Conservation (phyloP, 2,113 vertebrate genomes). For the Potamarius usumacintae region DNA sequence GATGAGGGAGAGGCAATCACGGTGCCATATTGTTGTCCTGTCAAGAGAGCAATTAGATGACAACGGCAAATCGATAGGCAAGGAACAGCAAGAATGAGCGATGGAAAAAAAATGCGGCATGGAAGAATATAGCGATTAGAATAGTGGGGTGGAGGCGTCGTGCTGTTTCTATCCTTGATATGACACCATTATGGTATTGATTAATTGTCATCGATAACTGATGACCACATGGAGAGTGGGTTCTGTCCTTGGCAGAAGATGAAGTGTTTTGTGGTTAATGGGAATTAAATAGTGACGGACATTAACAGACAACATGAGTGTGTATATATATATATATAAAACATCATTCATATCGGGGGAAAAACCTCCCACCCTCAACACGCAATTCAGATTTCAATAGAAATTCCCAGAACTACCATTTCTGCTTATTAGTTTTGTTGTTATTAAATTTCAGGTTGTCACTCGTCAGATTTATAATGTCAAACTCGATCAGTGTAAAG, state of each 20-base stretch:
- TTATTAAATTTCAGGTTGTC: not conserved
- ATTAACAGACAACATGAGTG: not conserved
- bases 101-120: not conserved
- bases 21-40: constrained; percentile 47
- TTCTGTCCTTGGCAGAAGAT: not conserved
- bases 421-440: not conserved
- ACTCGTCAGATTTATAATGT: not conserved
- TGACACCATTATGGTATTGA: constrained; percentile 43
- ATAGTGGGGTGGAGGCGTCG: not conserved
- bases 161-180: constrained; percentile 34
- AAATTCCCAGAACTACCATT: not conserved
- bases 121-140: constrained; percentile 12
- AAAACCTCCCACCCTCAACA: not conserved
- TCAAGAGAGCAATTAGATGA: constrained; percentile 50
- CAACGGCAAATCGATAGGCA: constrained; percentile 47
- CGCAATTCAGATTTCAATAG: not conserved
- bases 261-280: not conserved
- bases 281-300: constrained; percentile 9
- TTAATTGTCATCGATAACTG: constrained; percentile 38
- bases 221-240: constrained; percentile 6
- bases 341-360: not conserved
- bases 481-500: not conserved
- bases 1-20: constrained; percentile 34
- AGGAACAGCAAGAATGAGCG: constrained; percentile 2
- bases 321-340: not conserved